Conservation (phyloP, 2,113 vertebrate genomes). For the Oryzias celebensis region DNA sequence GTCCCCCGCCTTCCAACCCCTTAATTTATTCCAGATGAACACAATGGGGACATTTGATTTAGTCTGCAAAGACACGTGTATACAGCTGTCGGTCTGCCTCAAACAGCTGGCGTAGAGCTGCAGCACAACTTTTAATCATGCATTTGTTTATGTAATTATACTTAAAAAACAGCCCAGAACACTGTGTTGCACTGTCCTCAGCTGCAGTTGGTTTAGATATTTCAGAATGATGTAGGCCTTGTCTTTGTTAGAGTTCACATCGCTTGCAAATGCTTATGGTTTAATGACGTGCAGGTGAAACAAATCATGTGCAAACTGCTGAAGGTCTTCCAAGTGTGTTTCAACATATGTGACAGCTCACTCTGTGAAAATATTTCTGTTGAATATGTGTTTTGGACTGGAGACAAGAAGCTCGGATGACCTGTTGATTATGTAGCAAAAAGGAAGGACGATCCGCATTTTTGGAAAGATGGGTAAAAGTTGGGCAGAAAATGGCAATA, state of each 20-base stretch:
- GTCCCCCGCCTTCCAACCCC: conserved; percentile 34
- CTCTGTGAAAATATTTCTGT: conserved; percentile 50
- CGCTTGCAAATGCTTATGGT: conserved; percentile 39
- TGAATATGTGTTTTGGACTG: conserved; percentile 58
- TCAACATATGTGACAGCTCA: conserved; percentile 60
- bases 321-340: conserved; percentile 64
- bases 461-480: conserved; percentile 25
- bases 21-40: conserved; percentile 76
- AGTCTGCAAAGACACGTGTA: conserved; percentile 71
- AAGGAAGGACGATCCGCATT: conserved; percentile 12
- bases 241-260: conserved; percentile 48
- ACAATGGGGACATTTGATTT: conserved; percentile 75
- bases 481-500: conserved; percentile 2
- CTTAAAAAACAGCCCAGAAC: conserved; percentile 13
- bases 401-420: conserved; percentile 47
- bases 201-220: conserved; percentile 55
- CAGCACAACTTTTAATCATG: conserved; percentile 69
- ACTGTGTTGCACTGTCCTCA: conserved; percentile 46
- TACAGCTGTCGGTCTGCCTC: conserved; percentile 68
- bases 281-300: conserved; percentile 68
- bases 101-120: conserved; percentile 62
- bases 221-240: conserved; percentile 57
- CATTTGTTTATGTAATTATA: conserved; percentile 75
- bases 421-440: conserved; percentile 37
- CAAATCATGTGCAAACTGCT: conserved; percentile 61